Evolutionary conservation across 2,113 vertebrate genomes (phyloP), one percentile per base, ranked within the genome.

Genomic region (Bettongia penicillata): DNA sequence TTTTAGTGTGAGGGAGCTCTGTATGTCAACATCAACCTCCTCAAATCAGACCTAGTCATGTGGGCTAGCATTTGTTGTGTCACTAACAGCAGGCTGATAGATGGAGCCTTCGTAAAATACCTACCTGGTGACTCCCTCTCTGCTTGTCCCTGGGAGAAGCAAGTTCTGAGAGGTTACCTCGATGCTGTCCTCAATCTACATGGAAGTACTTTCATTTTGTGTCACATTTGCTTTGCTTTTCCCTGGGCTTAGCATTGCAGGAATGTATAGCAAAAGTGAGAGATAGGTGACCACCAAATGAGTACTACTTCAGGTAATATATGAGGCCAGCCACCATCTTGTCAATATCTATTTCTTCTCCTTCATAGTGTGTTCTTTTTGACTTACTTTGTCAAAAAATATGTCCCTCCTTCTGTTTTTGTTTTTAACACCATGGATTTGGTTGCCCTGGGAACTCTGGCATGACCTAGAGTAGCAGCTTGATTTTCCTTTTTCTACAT

Each of bases 1-100:
- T 43, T 77, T 84, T 84, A 84, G 28, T 89, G 90, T 94, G 61
- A 52, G 91, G 52, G 31, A 92, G 9, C 92, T 84, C 25, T 94
- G 93, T 95, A 94, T 94, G 84, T 96, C 89, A 95, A 3, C 53
- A 77, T 94, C 53, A 91, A 28, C 26, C 23, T 95, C 28, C 14
- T 91, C 91, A 53, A 94, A 91, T 26, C 77, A 95, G 77, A 77
- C 10, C 50, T 52, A 52, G 37, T 52, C 90, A 89, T 93, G 51
- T 0, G 50, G 53, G 93, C 23, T 92, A 47, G 25, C 90, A n/a
- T 92, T 95, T 97, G 95, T 93, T 93, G 90, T 49, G 93, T 14
- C 48, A 93, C 23, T 53, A 90, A 53, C 37, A 43, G 51, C 7
- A 84, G 55, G 93, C 55, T 89, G 92, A 94, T n/a, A 89, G 49